Evolutionary conservation across 2,113 vertebrate species (phyloP).

Genomic region (Pholis gunnellus): DNA sequence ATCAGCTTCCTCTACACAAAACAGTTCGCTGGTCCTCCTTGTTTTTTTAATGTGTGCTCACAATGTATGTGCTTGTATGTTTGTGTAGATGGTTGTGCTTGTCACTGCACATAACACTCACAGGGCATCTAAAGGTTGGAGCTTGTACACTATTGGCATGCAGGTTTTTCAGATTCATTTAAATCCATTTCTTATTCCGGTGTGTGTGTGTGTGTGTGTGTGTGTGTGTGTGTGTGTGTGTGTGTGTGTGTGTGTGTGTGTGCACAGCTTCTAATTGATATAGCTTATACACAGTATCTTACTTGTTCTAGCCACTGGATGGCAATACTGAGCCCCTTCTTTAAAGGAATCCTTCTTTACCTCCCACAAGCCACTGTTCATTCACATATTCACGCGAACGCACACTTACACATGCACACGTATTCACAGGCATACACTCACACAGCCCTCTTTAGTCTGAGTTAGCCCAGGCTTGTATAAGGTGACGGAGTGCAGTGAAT

Average conservation of each 20-base stretch:
- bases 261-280: background rate
- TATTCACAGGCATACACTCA: slow-evolving; percentile 27
- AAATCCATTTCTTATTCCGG: background rate
- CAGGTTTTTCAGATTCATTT: slow-evolving; percentile 34
- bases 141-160: slow-evolving; percentile 31
- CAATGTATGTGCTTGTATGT: slow-evolving; percentile 24
- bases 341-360: slow-evolving; percentile 41
- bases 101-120: slow-evolving; percentile 15
- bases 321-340: slow-evolving; percentile 75
- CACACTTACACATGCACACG: slow-evolving; percentile 15
- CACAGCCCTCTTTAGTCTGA: slow-evolving; percentile 62
- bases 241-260: background rate
- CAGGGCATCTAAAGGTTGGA: slow-evolving; percentile 45
- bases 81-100: slow-evolving; percentile 25
- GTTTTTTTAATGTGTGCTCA: slow-evolving; percentile 28
- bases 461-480: slow-evolving; percentile 74
- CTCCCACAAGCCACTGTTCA: slow-evolving; percentile 34
- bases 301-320: slow-evolving; percentile 72
- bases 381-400: slow-evolving; percentile 1
- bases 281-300: slow-evolving; percentile 17
- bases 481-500: slow-evolving; percentile 81
- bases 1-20: slow-evolving; percentile 73
- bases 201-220: slow-evolving; percentile 5
- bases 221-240: slow-evolving; percentile 14
- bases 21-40: slow-evolving; percentile 40